Conservation (phyloP, 2,113 vertebrate species). For the human region GRCh38 chr4:49081501-49082000, state of each 20-base stretch:
- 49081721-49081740: not conserved
- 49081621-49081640: conserved; percentile 10
- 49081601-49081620: not conserved
- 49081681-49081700: not conserved
- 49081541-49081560: not conserved
- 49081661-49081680: not conserved
- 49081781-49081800: not conserved
- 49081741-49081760: not conserved
- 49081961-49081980: not conserved
- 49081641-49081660: not conserved
- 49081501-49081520: not conserved
- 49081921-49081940: not conserved
- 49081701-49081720: not conserved
- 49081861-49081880: not conserved
- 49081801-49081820: not conserved
- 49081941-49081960: not conserved
- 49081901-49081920: not conserved
- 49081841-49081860: not conserved
- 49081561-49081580: not conserved
- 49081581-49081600: not conserved
- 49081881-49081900: not conserved
- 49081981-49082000: not conserved
- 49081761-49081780: not conserved
- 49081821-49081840: not conserved
- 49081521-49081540: conserved; percentile 8